phyloP scores from a whole-genome alignment of 1,140 invertebrate genomes.

The Conopomorpha cramerella region DNA sequence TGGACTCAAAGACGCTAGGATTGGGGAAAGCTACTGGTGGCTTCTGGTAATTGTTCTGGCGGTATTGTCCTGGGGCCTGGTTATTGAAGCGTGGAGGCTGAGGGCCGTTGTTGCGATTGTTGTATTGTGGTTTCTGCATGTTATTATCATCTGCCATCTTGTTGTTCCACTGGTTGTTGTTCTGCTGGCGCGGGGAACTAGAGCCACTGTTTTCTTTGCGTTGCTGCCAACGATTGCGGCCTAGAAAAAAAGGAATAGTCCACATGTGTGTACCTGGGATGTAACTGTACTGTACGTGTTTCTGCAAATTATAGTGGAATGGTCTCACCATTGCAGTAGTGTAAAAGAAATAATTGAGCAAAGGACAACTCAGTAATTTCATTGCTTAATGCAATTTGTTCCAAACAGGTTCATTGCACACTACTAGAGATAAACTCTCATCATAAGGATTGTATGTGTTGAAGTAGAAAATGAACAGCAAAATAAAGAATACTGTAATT shows the following conservation, averaged over 20 bases:
- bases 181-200: conserved; percentile 42
- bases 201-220: conserved; percentile 51
- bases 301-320: too few species aligned
- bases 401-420: too few species aligned
- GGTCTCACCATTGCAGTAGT: too few species aligned
- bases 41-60: conserved; percentile 47
- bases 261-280: too few species aligned
- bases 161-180: conserved; percentile 49
- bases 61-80: conserved; percentile 32
- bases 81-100: conserved; percentile 47
- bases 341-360: too few species aligned
- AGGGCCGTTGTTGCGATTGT: conserved; percentile 31
- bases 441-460: too few species aligned
- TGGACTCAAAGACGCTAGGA: conserved; percentile 49
- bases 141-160: conserved; percentile 43
- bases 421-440: too few species aligned
- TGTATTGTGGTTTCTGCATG: conserved; percentile 28
- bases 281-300: too few species aligned
- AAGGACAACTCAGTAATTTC: too few species aligned
- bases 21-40: conserved; percentile 44
- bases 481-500: too few species aligned
- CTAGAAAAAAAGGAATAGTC: conserved; percentile 17
- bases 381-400: too few species aligned
- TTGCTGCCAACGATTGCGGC: conserved; percentile 58
- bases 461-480: too few species aligned